Conservation (phyloP, 2,113 vertebrate species). For the Myiagra hebetior region DNA sequence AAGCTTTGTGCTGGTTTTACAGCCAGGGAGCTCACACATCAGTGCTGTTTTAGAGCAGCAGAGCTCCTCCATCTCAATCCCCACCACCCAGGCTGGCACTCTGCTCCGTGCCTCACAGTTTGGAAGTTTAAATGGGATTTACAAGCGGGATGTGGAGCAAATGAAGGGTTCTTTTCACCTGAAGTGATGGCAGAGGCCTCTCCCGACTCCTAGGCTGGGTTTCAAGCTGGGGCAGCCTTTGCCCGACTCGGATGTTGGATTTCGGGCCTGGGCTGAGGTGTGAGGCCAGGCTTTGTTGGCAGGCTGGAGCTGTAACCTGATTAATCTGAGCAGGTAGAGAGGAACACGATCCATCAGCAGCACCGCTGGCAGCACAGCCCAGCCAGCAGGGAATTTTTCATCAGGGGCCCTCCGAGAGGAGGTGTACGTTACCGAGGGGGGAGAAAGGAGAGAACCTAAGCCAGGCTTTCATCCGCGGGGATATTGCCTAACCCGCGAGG, state of each 20-base stretch:
- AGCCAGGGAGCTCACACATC: not conserved
- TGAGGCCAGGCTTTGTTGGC: slow-evolving; percentile 22
- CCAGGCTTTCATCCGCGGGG: slow-evolving; percentile 38
- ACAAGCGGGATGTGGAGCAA: accelerated
- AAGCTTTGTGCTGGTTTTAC: not conserved
- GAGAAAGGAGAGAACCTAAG: slow-evolving; percentile 1
- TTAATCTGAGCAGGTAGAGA: slow-evolving; percentile 28
- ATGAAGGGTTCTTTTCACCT: not conserved
- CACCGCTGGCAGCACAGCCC: not conserved
- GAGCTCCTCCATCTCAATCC: not conserved
- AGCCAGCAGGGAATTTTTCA: slow-evolving; percentile 47
- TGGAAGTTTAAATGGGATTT: not conserved
- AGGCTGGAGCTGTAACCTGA: slow-evolving; percentile 47
- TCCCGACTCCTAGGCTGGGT: not conserved
- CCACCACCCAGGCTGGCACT: not conserved
- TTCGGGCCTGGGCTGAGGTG: not conserved
- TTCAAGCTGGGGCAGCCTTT: not conserved
- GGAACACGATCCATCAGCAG: slow-evolving; percentile 10
- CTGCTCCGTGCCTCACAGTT: accelerated
- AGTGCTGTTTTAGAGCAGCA: not conserved
- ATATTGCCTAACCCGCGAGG: slow-evolving; percentile 9
- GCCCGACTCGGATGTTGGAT: not conserved
- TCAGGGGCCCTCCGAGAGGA: slow-evolving; percentile 20
- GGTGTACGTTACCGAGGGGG: slow-evolving; percentile 27
- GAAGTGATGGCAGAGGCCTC: not conserved